Evolutionary conservation across 1,140 invertebrate genomes (phyloP).

Genomic region (Globodera rostochiensis): DNA sequence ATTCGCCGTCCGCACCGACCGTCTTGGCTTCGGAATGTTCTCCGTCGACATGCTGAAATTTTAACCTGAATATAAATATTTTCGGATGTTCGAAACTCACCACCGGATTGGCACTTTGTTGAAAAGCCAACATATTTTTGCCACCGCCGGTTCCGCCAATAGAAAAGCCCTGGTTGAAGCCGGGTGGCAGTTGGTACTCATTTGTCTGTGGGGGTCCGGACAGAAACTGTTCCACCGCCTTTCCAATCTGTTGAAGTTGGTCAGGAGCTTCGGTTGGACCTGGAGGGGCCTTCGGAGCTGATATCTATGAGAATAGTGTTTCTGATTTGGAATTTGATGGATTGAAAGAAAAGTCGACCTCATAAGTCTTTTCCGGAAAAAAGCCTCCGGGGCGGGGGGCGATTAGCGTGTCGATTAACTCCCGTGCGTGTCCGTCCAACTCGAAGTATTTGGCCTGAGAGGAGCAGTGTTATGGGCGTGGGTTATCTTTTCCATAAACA

Average conservation of each 20-base stretch:
- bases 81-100: conserved; percentile 29
- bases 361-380: conserved; percentile 65
- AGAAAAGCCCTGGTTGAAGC: conserved; percentile 64
- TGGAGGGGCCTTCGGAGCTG: conserved; percentile 18
- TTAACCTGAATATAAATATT: conserved; percentile 31
- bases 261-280: conserved; percentile 33
- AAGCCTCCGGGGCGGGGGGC: conserved; percentile 62
- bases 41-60: background rate
- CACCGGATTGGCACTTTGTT: conserved; percentile 41
- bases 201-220: conserved; percentile 55
- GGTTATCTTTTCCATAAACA: too few relatives aligned
- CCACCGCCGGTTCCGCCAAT: conserved; percentile 45
- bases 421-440: conserved; percentile 63
- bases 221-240: conserved; percentile 64
- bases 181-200: conserved; percentile 59
- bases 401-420: conserved; percentile 61
- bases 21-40: background rate
- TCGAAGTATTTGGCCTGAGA: conserved; percentile 58
- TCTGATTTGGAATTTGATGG: background rate
- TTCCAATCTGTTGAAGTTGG: conserved; percentile 41
- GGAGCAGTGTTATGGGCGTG: background rate
- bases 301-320: conserved; percentile 1
- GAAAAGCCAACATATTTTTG: conserved; percentile 44
- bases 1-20: background rate
- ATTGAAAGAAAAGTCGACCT: conserved; percentile 36